These are phyloP conservation scores for Calypte anna DNA, from an alignment of 2,113 vertebrate genomes.

Conservation along the genomic window DNA sequence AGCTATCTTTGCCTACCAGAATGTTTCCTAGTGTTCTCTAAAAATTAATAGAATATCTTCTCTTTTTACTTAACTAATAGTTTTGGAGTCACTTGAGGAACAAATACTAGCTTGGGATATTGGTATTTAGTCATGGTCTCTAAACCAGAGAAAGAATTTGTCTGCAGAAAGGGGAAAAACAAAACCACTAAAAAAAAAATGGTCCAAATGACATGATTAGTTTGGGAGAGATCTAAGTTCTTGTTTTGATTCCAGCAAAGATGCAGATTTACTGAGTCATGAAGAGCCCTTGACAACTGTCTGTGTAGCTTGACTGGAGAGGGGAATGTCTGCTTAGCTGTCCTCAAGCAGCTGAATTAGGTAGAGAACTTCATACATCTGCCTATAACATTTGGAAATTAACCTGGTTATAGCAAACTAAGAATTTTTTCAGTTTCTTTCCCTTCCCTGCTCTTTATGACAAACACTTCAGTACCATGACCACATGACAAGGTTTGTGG, in stretches of 20 bases:
- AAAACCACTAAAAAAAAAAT: neutral
- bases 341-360: neutral
- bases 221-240: neutral
- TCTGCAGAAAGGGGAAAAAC: neutral
- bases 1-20: neutral
- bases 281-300: neutral
- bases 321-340: neutral
- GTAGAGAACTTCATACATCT: neutral
- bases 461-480: neutral
- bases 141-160: neutral
- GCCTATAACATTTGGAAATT: neutral
- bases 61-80: neutral
- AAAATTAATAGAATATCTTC: neutral
- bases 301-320: neutral
- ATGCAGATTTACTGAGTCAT: neutral
- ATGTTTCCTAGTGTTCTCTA: neutral
- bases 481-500: neutral
- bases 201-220: rapidly evolving
- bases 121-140: neutral
- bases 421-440: neutral
- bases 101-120: neutral
- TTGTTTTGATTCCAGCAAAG: neutral
- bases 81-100: neutral
- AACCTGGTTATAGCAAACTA: neutral
- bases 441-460: neutral